phyloP scores from a whole-genome alignment of 2,113 vertebrate genomes.

The Dromiciops gliroides region DNA sequence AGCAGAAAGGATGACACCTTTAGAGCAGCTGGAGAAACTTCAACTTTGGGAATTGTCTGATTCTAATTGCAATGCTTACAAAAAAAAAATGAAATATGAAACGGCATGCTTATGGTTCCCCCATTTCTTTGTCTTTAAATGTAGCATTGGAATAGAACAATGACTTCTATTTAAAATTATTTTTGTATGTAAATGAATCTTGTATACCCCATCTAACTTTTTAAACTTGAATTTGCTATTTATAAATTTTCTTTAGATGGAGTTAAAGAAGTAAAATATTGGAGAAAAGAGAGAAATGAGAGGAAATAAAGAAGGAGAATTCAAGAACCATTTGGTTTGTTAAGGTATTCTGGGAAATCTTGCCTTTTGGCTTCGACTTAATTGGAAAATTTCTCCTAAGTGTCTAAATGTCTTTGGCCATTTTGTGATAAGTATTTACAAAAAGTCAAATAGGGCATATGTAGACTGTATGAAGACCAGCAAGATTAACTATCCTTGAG shows the following conservation, averaged over 20 bases:
- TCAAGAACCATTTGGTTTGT: not conserved
- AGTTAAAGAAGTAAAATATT: slow-evolving; percentile 32
- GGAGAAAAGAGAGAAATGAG: not conserved
- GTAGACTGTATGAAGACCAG: not conserved
- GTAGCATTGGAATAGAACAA: too few species aligned
- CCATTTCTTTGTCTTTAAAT: slow-evolving; percentile 29
- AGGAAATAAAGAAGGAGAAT: not conserved
- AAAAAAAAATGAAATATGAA: not conserved
- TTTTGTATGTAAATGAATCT: slow-evolving; percentile 15
- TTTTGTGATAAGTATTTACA: not conserved
- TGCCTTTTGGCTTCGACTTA: not conserved
- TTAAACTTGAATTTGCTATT: not conserved
- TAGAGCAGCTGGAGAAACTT: slow-evolving; percentile 16
- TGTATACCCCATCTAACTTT: not conserved
- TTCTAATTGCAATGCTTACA: slow-evolving; percentile 29
- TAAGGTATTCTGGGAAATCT: slow-evolving; percentile 6
- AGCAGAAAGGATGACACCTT: slow-evolving; percentile 9
- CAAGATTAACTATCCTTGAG: slow-evolving; percentile 27
- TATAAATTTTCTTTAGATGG: slow-evolving; percentile 16
- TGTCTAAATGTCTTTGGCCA: slow-evolving; percentile 8
- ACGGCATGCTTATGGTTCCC: not conserved
- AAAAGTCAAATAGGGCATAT: not conserved
- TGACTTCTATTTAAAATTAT: slow-evolving; percentile 10
- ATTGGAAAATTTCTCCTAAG: not conserved
- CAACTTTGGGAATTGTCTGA: slow-evolving; percentile 29